phyloP scores from a whole-genome alignment of 2,113 vertebrate genomes.

The Platycercus adscitus region DNA sequence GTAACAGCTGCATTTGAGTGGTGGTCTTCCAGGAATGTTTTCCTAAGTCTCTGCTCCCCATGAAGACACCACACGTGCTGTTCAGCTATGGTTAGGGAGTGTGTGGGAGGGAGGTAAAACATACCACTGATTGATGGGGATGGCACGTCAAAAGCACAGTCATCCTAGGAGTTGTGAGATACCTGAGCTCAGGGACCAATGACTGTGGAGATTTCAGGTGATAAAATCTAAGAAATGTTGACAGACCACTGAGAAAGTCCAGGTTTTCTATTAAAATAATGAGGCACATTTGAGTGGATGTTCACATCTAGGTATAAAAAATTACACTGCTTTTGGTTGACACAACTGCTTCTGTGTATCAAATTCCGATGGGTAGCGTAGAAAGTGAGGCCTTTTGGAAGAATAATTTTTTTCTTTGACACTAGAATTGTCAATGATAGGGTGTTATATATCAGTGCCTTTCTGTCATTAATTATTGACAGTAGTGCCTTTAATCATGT shows the following conservation, averaged over 20 bases:
- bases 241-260: not conserved
- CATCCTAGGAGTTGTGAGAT: not conserved
- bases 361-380: not conserved
- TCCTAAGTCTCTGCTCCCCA: not conserved
- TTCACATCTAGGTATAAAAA: not conserved
- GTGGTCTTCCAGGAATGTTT: not conserved
- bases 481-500: constrained; percentile 89
- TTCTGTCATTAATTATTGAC: constrained; percentile 83
- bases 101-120: not conserved
- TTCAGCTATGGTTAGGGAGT: not conserved
- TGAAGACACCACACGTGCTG: not conserved
- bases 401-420: not conserved
- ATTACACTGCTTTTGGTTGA: not conserved
- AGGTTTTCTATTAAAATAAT: not conserved
- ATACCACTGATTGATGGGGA: not conserved
- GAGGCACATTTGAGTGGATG: not conserved
- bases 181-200: not conserved
- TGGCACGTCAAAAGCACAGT: not conserved
- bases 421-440: constrained; percentile 54
- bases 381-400: not conserved
- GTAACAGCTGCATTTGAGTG: not conserved
- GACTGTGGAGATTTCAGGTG: not conserved
- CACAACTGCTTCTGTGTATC: not conserved
- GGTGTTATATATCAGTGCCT: constrained; percentile 64
- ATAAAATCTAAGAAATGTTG: not conserved